These are phyloP conservation scores for Augochlorella aurata DNA, from an alignment of 2,888 invertebrate genomes.

Conservation along the genomic window DNA sequence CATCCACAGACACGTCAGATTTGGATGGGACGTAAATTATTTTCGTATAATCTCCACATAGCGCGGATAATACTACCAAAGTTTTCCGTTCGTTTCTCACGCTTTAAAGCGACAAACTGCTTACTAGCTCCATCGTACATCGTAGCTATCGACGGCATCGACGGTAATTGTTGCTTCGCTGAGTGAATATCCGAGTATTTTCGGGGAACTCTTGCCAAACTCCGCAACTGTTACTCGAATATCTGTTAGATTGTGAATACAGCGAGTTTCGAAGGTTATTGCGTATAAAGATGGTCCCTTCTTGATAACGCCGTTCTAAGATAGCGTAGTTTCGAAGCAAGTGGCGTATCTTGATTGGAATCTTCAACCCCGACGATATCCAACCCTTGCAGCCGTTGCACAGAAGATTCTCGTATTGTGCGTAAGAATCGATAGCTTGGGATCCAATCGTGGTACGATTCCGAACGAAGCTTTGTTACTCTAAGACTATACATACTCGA, in stretches of 20 bases:
- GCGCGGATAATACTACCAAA: background rate
- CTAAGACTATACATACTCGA: no score
- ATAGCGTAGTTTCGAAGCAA: conserved; percentile 71
- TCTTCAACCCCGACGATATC: conserved; percentile 69
- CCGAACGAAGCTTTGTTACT: background rate
- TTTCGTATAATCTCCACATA: background rate
- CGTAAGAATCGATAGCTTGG: conserved; percentile 67
- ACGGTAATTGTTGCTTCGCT: background rate
- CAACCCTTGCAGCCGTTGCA: conserved; percentile 43
- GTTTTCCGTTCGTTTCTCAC: background rate
- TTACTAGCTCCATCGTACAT: background rate
- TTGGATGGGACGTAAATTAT: background rate
- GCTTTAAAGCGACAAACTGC: background rate
- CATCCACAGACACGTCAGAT: no score
- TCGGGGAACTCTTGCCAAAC: conserved; percentile 31
- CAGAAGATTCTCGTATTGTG: conserved; percentile 49
- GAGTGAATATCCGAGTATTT: conserved; percentile 12
- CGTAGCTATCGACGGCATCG: background rate
- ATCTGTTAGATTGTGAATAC: conserved; percentile 58
- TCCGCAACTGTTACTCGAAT: conserved; percentile 42
- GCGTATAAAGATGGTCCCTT: conserved; percentile 73
- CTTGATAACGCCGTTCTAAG: conserved; percentile 72
- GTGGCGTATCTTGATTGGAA: conserved; percentile 77
- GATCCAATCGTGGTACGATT: conserved; percentile 21
- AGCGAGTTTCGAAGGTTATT: conserved; percentile 71